These are phyloP conservation scores for Napeogenes inachia DNA, from an alignment of 2,888 invertebrate species.

Conservation along the genomic window DNA sequence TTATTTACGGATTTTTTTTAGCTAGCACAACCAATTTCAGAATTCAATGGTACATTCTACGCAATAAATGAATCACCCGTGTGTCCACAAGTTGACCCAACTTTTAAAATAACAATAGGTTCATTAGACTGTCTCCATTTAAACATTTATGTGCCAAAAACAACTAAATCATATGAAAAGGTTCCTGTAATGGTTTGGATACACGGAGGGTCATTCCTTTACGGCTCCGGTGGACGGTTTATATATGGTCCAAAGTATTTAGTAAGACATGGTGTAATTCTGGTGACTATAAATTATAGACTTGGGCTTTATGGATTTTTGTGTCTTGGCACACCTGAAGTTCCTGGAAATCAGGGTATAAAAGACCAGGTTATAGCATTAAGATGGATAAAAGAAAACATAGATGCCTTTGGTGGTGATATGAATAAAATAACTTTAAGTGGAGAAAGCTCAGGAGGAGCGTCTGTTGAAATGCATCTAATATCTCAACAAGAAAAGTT, in stretches of 20 bases:
- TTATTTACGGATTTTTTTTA: not conserved
- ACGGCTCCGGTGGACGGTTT: not conserved
- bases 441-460: conserved; percentile 40
- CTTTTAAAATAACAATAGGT: conserved; percentile 41
- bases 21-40: not conserved
- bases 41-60: conserved; percentile 19
- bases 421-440: conserved; percentile 36
- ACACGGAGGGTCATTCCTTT: conserved; percentile 48
- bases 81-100: conserved; percentile 37
- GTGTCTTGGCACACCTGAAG: conserved; percentile 45
- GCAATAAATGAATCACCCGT: conserved; percentile 32
- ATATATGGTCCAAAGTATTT: not conserved
- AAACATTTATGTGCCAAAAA: conserved; percentile 76
- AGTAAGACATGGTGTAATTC: conserved; percentile 28
- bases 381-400: conserved; percentile 39
- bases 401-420: conserved; percentile 41
- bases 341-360: conserved; percentile 39
- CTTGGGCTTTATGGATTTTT: conserved; percentile 41
- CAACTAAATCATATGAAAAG: conserved; percentile 24
- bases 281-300: conserved; percentile 54
- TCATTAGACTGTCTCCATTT: conserved; percentile 75
- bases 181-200: conserved; percentile 56
- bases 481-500: conserved; percentile 34
- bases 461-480: conserved; percentile 36
- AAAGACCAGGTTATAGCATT: conserved; percentile 40